Evolutionary conservation across 1,140 invertebrate species (phyloP).

Genomic region (Drosophila sproati): DNA sequence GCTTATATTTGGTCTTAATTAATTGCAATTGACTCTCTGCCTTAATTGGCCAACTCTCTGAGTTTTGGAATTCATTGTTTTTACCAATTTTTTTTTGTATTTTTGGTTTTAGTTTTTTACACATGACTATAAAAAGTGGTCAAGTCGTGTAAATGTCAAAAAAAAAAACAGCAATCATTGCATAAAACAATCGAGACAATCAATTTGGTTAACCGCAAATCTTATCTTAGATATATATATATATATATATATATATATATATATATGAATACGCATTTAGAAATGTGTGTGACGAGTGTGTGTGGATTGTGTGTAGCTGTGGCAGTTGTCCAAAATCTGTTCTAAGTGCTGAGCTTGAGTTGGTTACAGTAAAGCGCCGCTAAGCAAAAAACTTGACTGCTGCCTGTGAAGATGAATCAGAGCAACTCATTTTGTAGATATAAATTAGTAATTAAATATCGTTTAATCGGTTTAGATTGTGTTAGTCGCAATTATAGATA

Average conservation of each 20-base stretch:
- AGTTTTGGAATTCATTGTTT: conserved; percentile 37
- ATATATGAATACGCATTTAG: background rate
- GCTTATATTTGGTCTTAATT: conserved; percentile 80
- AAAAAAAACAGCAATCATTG: conserved; percentile 3
- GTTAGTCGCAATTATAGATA: too few relatives aligned
- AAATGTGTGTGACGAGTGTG: conserved; percentile 42
- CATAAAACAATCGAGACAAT: conserved; percentile 24
- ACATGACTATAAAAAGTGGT: conserved; percentile 31
- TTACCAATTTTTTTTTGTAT: background rate
- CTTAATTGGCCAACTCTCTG: conserved; percentile 68
- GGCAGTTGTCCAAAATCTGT: conserved; percentile 69
- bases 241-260: conserved; percentile 13
- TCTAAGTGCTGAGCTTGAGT: conserved; percentile 20
- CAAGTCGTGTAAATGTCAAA: conserved; percentile 20
- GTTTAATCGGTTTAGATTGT: too few relatives aligned
- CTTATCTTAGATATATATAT: background rate
- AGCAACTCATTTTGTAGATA: too few relatives aligned
- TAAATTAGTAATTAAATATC: too few relatives aligned
- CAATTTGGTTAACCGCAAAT: conserved; percentile 21
- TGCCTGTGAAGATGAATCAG: too few relatives aligned
- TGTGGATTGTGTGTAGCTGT: conserved; percentile 42
- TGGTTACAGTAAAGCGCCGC: conserved; percentile 19
- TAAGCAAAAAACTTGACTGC: background rate
- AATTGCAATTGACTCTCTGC: conserved; percentile 72
- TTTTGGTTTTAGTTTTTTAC: background rate